Conservation (phyloP, 1,140 invertebrate species). For the Drosophila trapezifrons region DNA sequence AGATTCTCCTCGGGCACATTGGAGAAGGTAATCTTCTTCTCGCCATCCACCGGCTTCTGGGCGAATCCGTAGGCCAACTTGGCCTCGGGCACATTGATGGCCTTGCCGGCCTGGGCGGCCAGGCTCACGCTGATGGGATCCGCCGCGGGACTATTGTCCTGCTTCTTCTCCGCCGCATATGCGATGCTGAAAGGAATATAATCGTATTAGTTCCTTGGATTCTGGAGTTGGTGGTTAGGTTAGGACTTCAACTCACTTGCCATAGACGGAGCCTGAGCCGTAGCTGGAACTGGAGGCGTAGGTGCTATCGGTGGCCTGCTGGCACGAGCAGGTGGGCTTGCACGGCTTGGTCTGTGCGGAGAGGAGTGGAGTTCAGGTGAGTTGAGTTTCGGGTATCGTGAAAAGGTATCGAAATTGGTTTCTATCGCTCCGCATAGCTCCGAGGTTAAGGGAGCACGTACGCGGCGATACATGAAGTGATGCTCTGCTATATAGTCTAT, state of each 20-base stretch:
- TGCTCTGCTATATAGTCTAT: background rate
- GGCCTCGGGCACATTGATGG: conserved; percentile 81
- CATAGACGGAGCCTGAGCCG: conserved; percentile 49
- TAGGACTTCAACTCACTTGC: conserved; percentile 39
- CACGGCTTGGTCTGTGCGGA: conserved; percentile 68
- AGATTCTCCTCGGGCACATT: conserved; percentile 85
- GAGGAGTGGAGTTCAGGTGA: conserved; percentile 26
- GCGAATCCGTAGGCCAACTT: conserved; percentile 84
- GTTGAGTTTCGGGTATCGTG: conserved; percentile 47
- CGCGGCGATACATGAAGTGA: conserved; percentile 57
- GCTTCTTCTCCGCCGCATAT: conserved; percentile 46
- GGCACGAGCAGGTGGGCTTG: conserved; percentile 68
- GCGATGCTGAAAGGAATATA: conserved; percentile 34
- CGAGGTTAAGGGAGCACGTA: conserved; percentile 58
- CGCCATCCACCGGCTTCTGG: conserved; percentile 76
- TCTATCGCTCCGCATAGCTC: conserved; percentile 53
- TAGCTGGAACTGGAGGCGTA: conserved; percentile 36
- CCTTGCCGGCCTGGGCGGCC: conserved; percentile 78
- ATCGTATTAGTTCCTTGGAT: background rate
- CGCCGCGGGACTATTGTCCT: conserved; percentile 70
- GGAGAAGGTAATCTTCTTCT: conserved; percentile 54
- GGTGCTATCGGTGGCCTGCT: conserved; percentile 58
- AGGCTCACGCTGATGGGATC: conserved; percentile 85
- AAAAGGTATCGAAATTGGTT: conserved; percentile 49
- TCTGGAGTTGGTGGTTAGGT: background rate